These are phyloP conservation scores for Amblyjoppa fuscipennis DNA, from an alignment of 2,888 invertebrate genomes.

Conservation along the genomic window DNA sequence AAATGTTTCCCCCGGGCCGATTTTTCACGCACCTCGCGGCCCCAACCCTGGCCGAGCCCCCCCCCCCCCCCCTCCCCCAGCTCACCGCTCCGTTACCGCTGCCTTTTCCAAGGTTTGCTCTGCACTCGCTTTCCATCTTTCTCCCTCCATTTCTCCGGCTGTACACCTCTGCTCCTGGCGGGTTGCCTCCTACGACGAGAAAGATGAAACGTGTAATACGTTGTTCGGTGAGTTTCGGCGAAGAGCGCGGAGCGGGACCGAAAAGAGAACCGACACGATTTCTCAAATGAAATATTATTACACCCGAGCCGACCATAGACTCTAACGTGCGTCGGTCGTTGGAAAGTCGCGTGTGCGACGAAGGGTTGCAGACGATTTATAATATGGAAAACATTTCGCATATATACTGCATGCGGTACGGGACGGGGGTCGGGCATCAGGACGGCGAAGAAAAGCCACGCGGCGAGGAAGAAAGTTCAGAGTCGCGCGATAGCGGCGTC, in stretches of 20 bases:
- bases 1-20: conserved; percentile 68
- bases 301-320: conserved; percentile 68
- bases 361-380: conserved; percentile 54
- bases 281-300: conserved; percentile 79
- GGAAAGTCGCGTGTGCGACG: conserved; percentile 54
- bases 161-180: conserved; percentile 24
- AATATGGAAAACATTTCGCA: not conserved
- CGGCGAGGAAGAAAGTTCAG: conserved; percentile 23
- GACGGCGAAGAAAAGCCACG: not conserved
- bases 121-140: conserved; percentile 7
- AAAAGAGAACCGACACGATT: conserved; percentile 71
- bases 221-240: conserved; percentile 48
- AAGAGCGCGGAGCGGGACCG: not conserved
- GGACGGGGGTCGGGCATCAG: not conserved
- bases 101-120: conserved; percentile 40
- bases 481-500: conserved; percentile 14
- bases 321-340: conserved; percentile 30
- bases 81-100: conserved; percentile 15
- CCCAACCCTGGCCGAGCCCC: not conserved
- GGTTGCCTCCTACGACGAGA: conserved; percentile 36
- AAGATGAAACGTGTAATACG: conserved; percentile 62
- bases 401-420: not conserved
- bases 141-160: conserved; percentile 27
- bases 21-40: conserved; percentile 60
- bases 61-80: not conserved